Base-by-base conservation (phyloP, 2,888 invertebrate species). In the Hylaea fasciaria region DNA sequence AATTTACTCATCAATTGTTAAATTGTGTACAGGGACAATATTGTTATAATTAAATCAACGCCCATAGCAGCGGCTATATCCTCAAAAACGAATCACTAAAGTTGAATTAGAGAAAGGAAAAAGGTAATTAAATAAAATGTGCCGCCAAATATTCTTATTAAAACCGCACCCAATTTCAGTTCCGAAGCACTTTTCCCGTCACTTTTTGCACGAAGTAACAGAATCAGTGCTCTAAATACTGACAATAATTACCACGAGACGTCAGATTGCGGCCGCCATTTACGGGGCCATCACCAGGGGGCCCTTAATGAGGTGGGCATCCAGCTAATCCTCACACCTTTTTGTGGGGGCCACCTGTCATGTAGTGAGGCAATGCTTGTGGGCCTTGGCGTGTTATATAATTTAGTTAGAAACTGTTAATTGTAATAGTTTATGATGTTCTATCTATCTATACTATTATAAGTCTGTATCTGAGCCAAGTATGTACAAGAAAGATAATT, bases 241-340 rank as follows among this genome's bases (percentile, higher is more conserved):
- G 32, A 17, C 47, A 37, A 41, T 59, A 49, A 49, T 49, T 53
- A 57, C 58, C 22, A 51, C 48, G 32, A 54, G 28, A 59, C 53
- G 57, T 62, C 57, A 58, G 55, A 55, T 64, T 56, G 59, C 37
- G 37, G 55, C 16, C 28, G 35, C 47, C 22, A 39, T 62, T 57
- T 58, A 58, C 53, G 58, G 55, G 51, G 48, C 29, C 29, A 52
- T 40, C 64, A 29, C 48, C 64, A 46, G 68, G 68, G 64, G 68
- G 64, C 16, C 53, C n/a, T 43, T 68, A 68, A 68, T 68, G 68
- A 66, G 59, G 57, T 12, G 43, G 11, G 39, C 35, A 47, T 64
- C 50, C 41, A 49, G 56, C 29, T 50, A 47, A 57, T 51, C 55
- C 55, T 46, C 45, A 64, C 64, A 66, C 64, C 53, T 68, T 68